Conservation (phyloP, 2,888 invertebrate species). For the Helleia helle region DNA sequence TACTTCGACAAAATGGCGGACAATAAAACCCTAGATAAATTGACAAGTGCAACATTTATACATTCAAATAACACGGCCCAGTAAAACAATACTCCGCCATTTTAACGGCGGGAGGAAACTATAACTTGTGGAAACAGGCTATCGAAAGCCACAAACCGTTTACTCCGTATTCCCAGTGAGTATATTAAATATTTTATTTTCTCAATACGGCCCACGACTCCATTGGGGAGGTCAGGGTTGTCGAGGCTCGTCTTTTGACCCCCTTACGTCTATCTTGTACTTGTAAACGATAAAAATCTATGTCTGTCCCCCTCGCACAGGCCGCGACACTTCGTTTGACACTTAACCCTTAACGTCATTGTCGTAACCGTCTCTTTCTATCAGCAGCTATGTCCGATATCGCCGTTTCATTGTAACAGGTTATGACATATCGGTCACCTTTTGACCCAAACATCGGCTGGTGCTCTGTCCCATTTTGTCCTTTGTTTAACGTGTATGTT, state of each 20-base stretch:
- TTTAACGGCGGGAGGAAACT: conserved; percentile 35
- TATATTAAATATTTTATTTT: conserved; percentile 27
- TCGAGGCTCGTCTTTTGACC: conserved; percentile 70
- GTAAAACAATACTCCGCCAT: conserved; percentile 31
- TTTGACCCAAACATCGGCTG: conserved; percentile 58
- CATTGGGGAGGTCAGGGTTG: conserved; percentile 68
- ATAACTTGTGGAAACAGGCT: conserved; percentile 27
- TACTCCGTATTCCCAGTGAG: conserved; percentile 23
- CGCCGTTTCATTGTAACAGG: conserved; percentile 55
- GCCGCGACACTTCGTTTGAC: conserved; percentile 69
- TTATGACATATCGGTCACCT: conserved; percentile 72
- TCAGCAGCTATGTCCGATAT: conserved; percentile 29
- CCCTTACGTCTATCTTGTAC: conserved; percentile 38
- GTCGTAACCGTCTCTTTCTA: conserved; percentile 48
- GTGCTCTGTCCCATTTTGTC: conserved; percentile 46
- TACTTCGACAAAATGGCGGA: conserved; percentile 6
- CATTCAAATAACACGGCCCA: conserved; percentile 20
- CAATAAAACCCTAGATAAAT: conserved; percentile 14
- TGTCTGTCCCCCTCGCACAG: conserved; percentile 44
- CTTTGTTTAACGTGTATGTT: conserved; percentile 31
- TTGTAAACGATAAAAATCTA: conserved; percentile 31
- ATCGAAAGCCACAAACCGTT: conserved; percentile 30
- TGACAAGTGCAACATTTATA: conserved; percentile 16
- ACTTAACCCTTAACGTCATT: conserved; percentile 70
- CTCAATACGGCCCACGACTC: conserved; percentile 48